Base-by-base conservation (phyloP, 2,888 invertebrate species). In the Rotaria sp. region DNA sequence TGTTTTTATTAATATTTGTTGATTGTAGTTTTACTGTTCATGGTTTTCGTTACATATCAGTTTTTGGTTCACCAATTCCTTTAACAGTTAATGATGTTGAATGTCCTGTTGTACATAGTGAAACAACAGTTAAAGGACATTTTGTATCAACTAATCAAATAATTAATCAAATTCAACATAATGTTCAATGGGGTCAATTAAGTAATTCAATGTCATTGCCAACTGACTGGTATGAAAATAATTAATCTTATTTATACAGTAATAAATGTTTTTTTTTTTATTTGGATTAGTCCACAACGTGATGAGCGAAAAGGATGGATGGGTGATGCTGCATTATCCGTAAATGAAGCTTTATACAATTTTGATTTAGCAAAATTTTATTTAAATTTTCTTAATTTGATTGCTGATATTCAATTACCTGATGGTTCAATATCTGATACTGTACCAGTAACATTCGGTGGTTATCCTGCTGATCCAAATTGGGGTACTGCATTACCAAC, bases 271-370 rank as follows among this genome's bases (percentile, higher is more conserved):
- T 26, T 26, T 24, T 26, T 55, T 26, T 0, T 26, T n/a, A n/a
- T 55, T 55, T 55, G 0, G 1, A 26, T 67, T 80, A 80, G 80
- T 41, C 80, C 80, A 80, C 80, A 80, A n/a, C 80, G 80, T 45
- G 80, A 80, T 80, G 80, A 80, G n/a, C 80, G 80, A 80, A 80
- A 80, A 80, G 80, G 80, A 10, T 80, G 80, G 80, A 80, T 80
- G 80, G 80, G 80, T n/a, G 80, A 80, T n/a, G 80, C 80, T 45
- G 80, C 80, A 11, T 45, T 80, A 15, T n/a, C 80, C 0, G 80
- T 80, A 0, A n/a, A 80, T 45, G 80, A 80, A 80, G 80, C 80
- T 41, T n/a, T 80, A 26, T 80, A 80, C 7, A 80, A 80, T 41
- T 80, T 80, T n/a, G 80, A 80, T 80, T n/a, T 80, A 4, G 45